Evolutionary conservation across 2,113 vertebrate species (phyloP).

Genomic region (Lamprologus callipterus): DNA sequence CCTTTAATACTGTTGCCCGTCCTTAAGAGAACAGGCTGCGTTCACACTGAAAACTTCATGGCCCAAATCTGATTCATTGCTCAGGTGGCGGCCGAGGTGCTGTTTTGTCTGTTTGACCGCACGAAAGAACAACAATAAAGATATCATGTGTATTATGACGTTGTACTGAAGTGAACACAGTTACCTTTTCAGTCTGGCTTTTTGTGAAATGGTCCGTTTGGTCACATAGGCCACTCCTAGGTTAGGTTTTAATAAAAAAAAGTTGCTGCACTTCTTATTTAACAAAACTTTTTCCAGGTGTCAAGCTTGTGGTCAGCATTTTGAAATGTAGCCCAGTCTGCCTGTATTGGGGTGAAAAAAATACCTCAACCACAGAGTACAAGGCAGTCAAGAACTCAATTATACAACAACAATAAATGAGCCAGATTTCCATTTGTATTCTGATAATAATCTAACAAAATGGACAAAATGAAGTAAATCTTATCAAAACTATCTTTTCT

Average conservation of each 20-base stretch:
- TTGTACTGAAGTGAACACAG: background rate
- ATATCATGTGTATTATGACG: background rate
- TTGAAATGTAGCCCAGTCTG: constrained; percentile 3
- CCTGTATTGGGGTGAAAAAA: background rate
- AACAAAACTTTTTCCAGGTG: background rate
- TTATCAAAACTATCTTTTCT: background rate
- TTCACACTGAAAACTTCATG: background rate
- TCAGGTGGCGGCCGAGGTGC: background rate
- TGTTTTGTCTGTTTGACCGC: background rate
- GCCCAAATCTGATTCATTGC: background rate
- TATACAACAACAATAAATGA: background rate
- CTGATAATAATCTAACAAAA: background rate
- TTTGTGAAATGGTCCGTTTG: background rate
- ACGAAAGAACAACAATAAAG: background rate
- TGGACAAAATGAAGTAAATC: background rate
- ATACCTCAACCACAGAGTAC: background rate
- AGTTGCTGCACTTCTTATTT: background rate
- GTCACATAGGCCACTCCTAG: background rate
- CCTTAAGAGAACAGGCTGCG: background rate
- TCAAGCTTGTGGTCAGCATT: background rate
- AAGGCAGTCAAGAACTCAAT: background rate
- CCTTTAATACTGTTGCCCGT: background rate
- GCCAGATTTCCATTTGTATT: background rate
- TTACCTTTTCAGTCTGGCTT: background rate
- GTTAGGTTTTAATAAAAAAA: background rate